phyloP scores from a whole-genome alignment of 2,113 vertebrate species.

The Ibidorhyncha struthersii region DNA sequence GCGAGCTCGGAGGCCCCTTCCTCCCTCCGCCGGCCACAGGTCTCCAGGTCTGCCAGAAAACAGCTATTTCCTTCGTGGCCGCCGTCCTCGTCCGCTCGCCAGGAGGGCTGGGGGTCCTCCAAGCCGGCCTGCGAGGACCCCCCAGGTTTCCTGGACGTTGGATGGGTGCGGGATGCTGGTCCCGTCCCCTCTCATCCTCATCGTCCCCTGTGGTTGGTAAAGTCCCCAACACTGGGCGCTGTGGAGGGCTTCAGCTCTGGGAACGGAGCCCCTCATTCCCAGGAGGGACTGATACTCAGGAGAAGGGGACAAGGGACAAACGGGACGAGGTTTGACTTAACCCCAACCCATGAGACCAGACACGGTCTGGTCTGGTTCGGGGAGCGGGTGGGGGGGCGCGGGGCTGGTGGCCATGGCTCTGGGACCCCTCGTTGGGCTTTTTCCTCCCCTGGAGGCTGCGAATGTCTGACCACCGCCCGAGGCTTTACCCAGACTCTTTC shows the following conservation, averaged over 20 bases:
- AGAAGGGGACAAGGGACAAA: background rate
- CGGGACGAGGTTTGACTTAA: no score
- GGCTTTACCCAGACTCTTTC: background rate
- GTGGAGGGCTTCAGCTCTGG: background rate
- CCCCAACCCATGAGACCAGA: no score
- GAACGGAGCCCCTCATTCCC: background rate
- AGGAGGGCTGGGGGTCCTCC: background rate
- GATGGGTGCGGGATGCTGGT: no score
- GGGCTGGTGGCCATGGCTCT: background rate
- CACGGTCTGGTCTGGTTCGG: accelerated
- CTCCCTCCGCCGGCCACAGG: background rate
- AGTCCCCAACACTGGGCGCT: background rate
- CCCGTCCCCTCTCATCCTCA: background rate
- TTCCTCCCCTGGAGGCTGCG: no score
- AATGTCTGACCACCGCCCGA: accelerated
- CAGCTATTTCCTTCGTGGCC: background rate
- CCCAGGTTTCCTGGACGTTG: accelerated
- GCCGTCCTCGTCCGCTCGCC: background rate
- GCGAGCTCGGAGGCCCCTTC: background rate
- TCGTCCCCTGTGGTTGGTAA: background rate
- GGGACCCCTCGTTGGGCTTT: background rate
- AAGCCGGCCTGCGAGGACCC: accelerated
- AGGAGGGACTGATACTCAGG: background rate
- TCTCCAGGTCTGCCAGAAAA: background rate
- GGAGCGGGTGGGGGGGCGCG: background rate